A percentile compares a stretch with the other conserved stretches of the same genome.
Evolutionary conservation across 2,113 vertebrate genomes (phyloP).

Genomic region (Microcebus murinus): DNA sequence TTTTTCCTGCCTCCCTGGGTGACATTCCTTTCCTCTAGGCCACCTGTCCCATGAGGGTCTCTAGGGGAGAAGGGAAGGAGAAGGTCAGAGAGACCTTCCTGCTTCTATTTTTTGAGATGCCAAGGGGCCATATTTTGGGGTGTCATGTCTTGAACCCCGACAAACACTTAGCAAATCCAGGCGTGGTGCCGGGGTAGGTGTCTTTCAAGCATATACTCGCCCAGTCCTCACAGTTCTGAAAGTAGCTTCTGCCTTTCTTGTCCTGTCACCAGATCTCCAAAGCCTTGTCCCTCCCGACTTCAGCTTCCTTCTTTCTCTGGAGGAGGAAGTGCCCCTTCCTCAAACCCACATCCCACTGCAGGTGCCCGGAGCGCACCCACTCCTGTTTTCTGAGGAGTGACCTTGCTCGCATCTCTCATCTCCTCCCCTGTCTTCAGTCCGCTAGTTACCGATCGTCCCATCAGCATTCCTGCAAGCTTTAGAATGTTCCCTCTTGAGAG

Average conservation of each 20-base stretch:
- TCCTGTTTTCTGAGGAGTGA: not conserved
- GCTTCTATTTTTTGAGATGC: not conserved
- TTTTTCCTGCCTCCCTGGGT: not conserved
- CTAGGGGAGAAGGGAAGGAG: not conserved
- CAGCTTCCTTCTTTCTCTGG: not conserved
- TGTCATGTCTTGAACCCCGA: not conserved
- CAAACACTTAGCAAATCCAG: not conserved
- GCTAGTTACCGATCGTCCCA: not conserved
- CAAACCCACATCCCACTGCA: not conserved
- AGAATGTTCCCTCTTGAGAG: not conserved
- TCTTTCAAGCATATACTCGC: not conserved
- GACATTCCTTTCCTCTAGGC: not conserved
- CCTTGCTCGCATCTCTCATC: too few relatives aligned
- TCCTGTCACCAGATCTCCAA: not conserved
- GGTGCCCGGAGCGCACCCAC: not conserved
- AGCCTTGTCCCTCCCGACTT: not conserved
- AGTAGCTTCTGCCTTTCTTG: not conserved
- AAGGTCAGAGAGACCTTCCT: not conserved
- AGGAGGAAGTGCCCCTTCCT: not conserved
- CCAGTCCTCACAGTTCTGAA: not conserved
- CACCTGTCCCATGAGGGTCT: not conserved
- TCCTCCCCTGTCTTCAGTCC: not conserved
- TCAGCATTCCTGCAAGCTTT: not conserved
- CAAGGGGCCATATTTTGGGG: not conserved
- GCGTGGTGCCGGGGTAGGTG: not conserved